A percentile compares a stretch with the other conserved stretches of the same genome.
These are phyloP conservation scores for Prinia subflava DNA, from an alignment of 2,113 vertebrate genomes.

Conservation along the genomic window DNA sequence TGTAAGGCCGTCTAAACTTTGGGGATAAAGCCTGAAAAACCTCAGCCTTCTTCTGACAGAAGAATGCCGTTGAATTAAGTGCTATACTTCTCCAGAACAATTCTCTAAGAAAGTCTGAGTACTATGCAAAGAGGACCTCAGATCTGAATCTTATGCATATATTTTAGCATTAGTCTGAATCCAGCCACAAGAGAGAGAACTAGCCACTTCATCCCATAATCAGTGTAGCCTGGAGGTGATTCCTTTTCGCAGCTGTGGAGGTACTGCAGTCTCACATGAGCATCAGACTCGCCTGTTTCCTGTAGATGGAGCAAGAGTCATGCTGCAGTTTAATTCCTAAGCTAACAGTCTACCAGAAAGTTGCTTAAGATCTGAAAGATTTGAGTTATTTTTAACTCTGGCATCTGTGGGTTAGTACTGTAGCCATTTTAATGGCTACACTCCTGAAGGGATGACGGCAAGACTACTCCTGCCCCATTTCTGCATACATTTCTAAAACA, in stretches of 20 bases:
- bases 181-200: not conserved
- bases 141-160: not conserved
- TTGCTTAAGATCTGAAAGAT: not conserved
- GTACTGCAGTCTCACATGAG: not conserved
- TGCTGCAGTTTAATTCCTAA: not conserved
- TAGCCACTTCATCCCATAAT: not conserved
- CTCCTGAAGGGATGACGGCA: not conserved
- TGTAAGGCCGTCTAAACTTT: not conserved
- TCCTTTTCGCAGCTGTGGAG: not conserved
- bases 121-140: not conserved
- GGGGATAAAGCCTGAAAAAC: not conserved
- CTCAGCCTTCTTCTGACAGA: not conserved
- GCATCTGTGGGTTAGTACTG: not conserved
- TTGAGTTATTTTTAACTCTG: not conserved
- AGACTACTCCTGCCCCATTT: not conserved
- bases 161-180: not conserved
- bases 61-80: not conserved
- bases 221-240: not conserved
- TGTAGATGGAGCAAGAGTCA: conserved; percentile 59
- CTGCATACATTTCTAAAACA: not conserved
- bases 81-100: not conserved
- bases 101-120: not conserved
- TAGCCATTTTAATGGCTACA: not conserved
- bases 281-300: not conserved
- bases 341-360: not conserved